phyloP scores from a whole-genome alignment of 2,888 invertebrate species.

The Frankliniella intonsa region DNA sequence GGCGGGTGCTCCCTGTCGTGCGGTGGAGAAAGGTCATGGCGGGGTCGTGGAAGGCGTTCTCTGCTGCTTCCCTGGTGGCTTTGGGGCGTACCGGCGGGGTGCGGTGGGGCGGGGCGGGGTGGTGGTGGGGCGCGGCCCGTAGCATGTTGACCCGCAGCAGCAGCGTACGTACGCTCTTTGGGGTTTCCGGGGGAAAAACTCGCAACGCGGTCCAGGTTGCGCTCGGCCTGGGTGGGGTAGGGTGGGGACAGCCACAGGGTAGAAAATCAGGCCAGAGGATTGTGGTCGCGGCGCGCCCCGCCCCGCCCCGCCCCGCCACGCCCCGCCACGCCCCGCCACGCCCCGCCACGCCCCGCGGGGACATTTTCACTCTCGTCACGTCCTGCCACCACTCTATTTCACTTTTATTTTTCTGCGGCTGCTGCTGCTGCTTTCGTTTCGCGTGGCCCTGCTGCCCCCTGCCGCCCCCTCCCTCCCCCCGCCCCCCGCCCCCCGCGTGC shows the following conservation, averaged over 20 bases:
- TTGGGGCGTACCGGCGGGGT: background rate
- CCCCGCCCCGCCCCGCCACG: background rate
- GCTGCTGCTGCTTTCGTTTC: constrained; percentile 20
- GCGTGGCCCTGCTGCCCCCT: background rate
- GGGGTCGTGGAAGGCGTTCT: background rate
- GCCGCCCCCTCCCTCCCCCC: background rate
- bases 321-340: background rate
- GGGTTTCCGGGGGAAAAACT: background rate
- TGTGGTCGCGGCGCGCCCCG: background rate
- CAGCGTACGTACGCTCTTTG: background rate
- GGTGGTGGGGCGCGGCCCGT: background rate
- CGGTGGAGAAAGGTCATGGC: too few relatives aligned
- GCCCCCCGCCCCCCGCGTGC: background rate
- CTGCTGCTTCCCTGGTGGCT: background rate
- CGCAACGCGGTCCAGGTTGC: background rate
- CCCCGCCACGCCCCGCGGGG: background rate
- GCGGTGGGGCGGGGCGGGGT: background rate
- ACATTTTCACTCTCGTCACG: background rate
- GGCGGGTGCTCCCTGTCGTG: too few relatives aligned
- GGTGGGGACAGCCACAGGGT: background rate
- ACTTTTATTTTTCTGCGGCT: constrained; percentile 13
- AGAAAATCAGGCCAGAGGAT: too few relatives aligned
- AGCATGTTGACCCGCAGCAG: too few relatives aligned
- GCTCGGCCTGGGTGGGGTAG: background rate
- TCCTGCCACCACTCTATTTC: constrained; percentile 9